Conservation (phyloP, 2,797 vertebrate species). For the Lacerta bilineata region DNA sequence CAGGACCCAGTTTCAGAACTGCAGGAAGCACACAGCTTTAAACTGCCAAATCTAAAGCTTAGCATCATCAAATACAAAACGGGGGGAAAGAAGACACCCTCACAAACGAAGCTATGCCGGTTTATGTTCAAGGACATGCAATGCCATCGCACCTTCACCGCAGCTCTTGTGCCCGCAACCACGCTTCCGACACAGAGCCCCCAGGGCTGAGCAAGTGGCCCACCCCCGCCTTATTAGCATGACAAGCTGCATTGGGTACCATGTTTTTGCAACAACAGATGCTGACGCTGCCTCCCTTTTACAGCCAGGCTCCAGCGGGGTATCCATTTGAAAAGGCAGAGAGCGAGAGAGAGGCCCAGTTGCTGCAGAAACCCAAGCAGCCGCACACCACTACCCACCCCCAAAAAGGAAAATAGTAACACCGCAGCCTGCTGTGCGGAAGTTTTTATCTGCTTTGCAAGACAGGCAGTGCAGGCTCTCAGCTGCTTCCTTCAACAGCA, state of each 20-base stretch:
- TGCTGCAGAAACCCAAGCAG: neutral
- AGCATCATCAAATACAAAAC: neutral
- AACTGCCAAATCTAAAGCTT: no score
- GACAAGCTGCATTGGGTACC: neutral
- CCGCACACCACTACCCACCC: no score
- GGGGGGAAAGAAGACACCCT: no score
- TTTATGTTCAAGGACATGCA: neutral
- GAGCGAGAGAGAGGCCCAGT: neutral
- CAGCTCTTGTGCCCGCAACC: neutral
- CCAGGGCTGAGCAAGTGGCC: neutral
- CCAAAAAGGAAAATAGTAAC: neutral
- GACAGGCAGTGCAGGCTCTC: neutral
- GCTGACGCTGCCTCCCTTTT: neutral
- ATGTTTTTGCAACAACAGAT: neutral
- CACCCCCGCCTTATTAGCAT: neutral
- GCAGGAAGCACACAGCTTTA: neutral
- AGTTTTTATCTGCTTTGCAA: constrained; percentile 3
- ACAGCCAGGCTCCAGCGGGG: neutral
- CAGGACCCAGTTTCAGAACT: neutral
- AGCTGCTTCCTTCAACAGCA: neutral
- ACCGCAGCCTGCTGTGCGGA: neutral
- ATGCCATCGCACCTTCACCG: neutral
- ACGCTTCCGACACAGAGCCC: neutral
- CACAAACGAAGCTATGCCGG: neutral
- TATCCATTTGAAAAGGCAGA: neutral